A percentile compares a stretch with the other conserved stretches of the same genome.
These are phyloP conservation scores for Sternotherus odoratus DNA, from an alignment of 2,797 vertebrate species.

Conservation along the genomic window DNA sequence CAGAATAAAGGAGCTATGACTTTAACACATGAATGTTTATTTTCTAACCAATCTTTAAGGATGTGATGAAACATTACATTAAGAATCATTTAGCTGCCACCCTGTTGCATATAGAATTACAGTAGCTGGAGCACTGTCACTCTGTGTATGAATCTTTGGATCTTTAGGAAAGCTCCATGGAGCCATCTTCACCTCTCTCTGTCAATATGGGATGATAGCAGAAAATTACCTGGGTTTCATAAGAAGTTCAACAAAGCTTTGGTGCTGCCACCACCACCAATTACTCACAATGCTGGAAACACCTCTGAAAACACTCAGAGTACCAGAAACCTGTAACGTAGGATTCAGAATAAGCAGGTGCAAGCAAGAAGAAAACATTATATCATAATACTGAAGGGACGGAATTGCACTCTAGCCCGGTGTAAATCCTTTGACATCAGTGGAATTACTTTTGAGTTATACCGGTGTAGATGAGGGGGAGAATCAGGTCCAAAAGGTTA, in stretches of 20 bases:
- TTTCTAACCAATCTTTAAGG: neutral
- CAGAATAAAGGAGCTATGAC: neutral
- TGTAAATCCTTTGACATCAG: neutral
- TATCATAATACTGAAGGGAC: neutral
- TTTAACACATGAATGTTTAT: neutral
- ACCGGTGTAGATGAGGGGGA: neutral
- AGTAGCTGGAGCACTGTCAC: neutral
- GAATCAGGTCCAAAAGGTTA: neutral
- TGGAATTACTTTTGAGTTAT: neutral
- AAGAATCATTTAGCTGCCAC: neutral
- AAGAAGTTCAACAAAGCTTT: neutral
- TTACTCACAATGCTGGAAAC: neutral
- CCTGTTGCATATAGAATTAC: neutral
- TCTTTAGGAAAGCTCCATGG: neutral
- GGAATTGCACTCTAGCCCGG: neutral
- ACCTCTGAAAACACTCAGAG: fast-evolving
- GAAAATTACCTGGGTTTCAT: neutral
- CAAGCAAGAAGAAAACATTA: neutral
- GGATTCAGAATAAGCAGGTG: neutral
- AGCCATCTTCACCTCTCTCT: neutral
- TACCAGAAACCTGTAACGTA: neutral
- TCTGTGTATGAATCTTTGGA: neutral
- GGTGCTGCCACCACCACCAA: neutral
- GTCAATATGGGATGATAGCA: neutral
- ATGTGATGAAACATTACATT: neutral